These are phyloP conservation scores for Polyploca ridens DNA, from an alignment of 2,888 invertebrate species.

Conservation along the genomic window DNA sequence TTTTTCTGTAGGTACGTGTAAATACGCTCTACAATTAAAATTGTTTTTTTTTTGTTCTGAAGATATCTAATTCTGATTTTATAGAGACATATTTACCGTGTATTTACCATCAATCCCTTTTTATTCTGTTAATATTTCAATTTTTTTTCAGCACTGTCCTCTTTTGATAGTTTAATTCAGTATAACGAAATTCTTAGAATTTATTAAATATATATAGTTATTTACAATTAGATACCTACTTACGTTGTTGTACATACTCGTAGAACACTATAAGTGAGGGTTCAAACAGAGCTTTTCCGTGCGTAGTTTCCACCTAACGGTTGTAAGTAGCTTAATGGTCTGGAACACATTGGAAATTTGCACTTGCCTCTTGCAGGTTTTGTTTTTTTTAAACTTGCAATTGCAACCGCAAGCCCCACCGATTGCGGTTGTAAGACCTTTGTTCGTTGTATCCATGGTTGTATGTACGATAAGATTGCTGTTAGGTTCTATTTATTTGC, in stretches of 20 bases:
- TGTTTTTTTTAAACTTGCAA: constrained; percentile 31
- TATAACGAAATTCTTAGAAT: too few relatives aligned
- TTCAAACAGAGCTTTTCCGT: constrained; percentile 46
- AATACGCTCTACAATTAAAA: not conserved
- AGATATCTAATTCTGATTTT: not conserved
- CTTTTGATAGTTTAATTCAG: too few relatives aligned
- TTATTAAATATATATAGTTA: too few relatives aligned
- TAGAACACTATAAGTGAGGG: constrained; percentile 28
- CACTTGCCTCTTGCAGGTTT: constrained; percentile 46
- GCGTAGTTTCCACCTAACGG: constrained; percentile 53
- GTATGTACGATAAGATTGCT: too few relatives aligned
- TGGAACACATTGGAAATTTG: constrained; percentile 69
- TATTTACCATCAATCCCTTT: too few relatives aligned
- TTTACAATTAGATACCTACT: not conserved
- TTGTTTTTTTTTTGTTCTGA: not conserved
- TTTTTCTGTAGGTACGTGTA: not conserved
- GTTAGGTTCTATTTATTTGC: too few relatives aligned
- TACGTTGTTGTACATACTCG: not conserved
- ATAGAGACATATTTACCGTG: too few relatives aligned
- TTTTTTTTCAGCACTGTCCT: too few relatives aligned
- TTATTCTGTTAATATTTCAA: too few relatives aligned
- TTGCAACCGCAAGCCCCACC: constrained; percentile 16
- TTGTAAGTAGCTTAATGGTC: constrained; percentile 65
- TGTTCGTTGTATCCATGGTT: not conserved
- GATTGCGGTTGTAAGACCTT: constrained; percentile 2